phyloP scores from a whole-genome alignment of 2,113 vertebrate genomes.

The Antechinus flavipes region DNA sequence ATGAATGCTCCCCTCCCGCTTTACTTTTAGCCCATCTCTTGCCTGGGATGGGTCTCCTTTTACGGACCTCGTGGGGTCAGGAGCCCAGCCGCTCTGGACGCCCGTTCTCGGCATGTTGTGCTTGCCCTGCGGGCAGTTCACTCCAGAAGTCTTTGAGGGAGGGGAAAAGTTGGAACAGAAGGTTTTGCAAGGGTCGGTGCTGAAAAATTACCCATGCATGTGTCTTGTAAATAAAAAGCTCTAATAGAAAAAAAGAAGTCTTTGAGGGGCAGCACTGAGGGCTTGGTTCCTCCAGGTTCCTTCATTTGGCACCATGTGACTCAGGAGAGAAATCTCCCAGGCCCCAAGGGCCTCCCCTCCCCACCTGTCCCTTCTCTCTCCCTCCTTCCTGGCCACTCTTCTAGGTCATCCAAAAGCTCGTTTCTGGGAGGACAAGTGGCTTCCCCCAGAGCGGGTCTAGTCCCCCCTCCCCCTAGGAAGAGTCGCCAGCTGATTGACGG shows the following conservation, averaged over 20 bases:
- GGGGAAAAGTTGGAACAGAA: no score
- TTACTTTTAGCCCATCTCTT: background rate
- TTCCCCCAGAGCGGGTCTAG: background rate
- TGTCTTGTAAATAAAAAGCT: no score
- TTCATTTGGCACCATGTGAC: background rate
- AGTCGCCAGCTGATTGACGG: background rate
- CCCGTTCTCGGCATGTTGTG: background rate
- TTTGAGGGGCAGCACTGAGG: background rate
- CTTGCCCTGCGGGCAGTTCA: background rate
- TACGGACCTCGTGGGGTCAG: no score
- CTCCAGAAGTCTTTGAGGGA: background rate
- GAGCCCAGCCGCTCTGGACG: background rate
- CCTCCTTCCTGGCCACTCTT: background rate
- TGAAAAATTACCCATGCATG: no score
- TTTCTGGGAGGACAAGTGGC: background rate
- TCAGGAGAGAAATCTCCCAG: background rate
- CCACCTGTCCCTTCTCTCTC: background rate
- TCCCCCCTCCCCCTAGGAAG: background rate
- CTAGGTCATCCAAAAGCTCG: background rate
- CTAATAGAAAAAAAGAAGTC: no score
- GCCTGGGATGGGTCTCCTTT: background rate
- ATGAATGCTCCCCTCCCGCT: background rate
- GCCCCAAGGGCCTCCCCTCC: background rate
- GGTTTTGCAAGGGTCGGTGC: no score
- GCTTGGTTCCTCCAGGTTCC: background rate